Conservation (phyloP, 2,888 invertebrate genomes). For the Cerastis leucographa region DNA sequence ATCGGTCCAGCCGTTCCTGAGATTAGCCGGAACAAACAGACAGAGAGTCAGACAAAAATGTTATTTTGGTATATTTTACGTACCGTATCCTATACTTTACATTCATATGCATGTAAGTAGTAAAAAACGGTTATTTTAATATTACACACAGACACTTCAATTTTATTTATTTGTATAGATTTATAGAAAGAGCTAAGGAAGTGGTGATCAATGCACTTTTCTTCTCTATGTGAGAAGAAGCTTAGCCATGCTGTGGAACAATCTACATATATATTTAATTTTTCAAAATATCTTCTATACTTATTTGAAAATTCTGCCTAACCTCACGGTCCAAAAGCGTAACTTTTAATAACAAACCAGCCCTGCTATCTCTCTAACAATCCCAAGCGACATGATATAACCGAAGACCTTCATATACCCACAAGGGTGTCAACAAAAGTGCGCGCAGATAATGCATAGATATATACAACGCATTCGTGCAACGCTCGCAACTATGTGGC, state of each 20-base stretch:
- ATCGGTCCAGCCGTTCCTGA: no score
- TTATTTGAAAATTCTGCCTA: not conserved
- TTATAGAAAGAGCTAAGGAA: no score
- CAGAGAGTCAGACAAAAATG: no score
- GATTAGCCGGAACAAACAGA: no score
- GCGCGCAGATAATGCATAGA: slow-evolving; percentile 56
- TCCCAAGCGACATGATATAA: slow-evolving; percentile 33
- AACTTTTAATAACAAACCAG: not conserved
- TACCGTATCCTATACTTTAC: no score
- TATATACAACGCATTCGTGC: slow-evolving; percentile 55
- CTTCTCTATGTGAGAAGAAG: not conserved
- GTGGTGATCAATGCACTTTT: not conserved
- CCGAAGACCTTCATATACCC: slow-evolving; percentile 42
- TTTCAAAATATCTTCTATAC: not conserved
- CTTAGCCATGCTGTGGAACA: not conserved
- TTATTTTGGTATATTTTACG: no score
- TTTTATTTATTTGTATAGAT: no score
- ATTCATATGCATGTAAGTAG: no score
- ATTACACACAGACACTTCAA: no score
- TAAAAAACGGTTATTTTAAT: no score
- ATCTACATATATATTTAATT: no score
- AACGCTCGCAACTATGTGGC: slow-evolving; percentile 32
- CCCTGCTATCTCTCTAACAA: not conserved
- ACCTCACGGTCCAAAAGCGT: not conserved
- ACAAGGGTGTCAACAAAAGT: slow-evolving; percentile 60